phyloP scores from a whole-genome alignment of 2,113 vertebrate genomes.

The Orthonyx spaldingii region DNA sequence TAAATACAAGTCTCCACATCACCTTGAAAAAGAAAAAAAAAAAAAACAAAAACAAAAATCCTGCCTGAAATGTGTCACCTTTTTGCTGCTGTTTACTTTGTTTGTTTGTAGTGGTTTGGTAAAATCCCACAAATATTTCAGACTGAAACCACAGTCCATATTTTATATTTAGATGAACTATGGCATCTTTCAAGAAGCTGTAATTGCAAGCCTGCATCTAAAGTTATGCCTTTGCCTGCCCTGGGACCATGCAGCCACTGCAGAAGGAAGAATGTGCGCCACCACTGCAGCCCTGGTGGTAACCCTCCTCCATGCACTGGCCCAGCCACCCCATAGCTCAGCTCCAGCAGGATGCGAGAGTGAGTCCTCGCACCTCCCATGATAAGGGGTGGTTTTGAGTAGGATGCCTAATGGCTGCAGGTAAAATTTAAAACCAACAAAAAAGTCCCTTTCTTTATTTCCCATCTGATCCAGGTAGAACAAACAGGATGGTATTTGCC shows the following conservation, averaged over 20 bases:
- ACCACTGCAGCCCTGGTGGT: conserved; percentile 29
- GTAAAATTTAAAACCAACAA: neutral
- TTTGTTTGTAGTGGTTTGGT: conserved; percentile 49
- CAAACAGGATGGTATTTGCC: neutral
- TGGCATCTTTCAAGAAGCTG: neutral
- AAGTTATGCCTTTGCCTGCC: neutral
- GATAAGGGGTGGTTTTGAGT: neutral
- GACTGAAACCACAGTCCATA: conserved; percentile 9
- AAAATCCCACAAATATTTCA: conserved; percentile 52
- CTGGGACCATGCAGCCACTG: conserved; percentile 42
- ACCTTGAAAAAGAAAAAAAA: neutral
- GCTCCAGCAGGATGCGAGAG: neutral
- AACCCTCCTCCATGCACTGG: neutral
- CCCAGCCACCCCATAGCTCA: neutral
- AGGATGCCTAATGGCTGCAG: neutral
- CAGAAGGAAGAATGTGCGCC: conserved; percentile 57
- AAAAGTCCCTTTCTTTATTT: neutral
- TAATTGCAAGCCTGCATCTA: neutral
- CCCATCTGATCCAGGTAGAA: neutral
- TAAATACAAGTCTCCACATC: neutral
- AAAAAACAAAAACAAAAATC: neutral
- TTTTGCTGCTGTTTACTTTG: conserved; percentile 8
- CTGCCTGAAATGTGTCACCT: conserved; percentile 27
- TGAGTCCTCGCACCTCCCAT: neutral
- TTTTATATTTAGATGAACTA: conserved; percentile 34